Conservation (phyloP, 1,140 invertebrate species). For the Microvelia longipes region DNA sequence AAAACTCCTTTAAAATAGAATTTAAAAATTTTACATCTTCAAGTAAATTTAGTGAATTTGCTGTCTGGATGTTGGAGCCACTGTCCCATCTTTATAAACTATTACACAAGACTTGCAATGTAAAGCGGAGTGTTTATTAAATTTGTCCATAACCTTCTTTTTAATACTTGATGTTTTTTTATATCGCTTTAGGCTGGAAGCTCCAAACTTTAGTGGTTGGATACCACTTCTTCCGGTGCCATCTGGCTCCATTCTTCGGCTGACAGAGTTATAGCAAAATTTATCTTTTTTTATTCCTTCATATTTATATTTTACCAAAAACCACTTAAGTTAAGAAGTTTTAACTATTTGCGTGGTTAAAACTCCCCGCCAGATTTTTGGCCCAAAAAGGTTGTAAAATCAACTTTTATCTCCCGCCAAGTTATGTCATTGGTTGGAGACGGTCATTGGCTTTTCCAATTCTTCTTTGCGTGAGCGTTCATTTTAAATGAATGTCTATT, state of each 20-base stretch:
- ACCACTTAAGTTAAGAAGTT: too few relatives aligned
- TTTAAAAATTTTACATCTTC: background rate
- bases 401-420: too few relatives aligned
- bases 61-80: background rate
- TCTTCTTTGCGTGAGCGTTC: too few relatives aligned
- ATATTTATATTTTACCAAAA: too few relatives aligned
- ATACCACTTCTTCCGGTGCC: background rate
- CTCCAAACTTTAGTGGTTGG: background rate
- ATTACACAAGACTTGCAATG: background rate
- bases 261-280: background rate
- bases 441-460: too few relatives aligned
- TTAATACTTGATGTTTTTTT: background rate
- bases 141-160: background rate
- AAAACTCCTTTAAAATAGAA: background rate
- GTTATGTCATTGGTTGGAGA: too few relatives aligned
- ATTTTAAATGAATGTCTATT: too few relatives aligned
- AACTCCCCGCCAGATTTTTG: too few relatives aligned
- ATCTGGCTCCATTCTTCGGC: background rate
- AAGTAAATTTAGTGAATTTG: background rate
- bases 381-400: too few relatives aligned
- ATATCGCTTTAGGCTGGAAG: too few relatives aligned
- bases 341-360: too few relatives aligned
- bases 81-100: background rate
- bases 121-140: background rate
- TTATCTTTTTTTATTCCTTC: background rate